Evolutionary conservation across 2,797 vertebrate genomes (phyloP).

Genomic region (Pteropus rufus): DNA sequence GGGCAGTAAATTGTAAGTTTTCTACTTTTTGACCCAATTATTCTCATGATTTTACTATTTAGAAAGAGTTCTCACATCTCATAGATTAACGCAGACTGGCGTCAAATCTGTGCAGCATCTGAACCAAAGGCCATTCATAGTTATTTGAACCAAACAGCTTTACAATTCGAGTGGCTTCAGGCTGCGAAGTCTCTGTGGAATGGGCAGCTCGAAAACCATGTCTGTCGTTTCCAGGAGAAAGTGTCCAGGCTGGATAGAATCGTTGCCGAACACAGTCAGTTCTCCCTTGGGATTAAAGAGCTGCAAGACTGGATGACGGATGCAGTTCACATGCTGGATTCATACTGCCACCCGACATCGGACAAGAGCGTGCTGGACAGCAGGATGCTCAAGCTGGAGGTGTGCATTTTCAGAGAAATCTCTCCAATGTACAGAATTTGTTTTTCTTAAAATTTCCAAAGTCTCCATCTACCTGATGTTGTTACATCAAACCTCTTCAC

Average conservation of each 20-base stretch:
- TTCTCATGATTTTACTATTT: neutral
- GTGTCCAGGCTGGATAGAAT: constrained; percentile 93
- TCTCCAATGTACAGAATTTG: neutral
- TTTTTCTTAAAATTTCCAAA: neutral
- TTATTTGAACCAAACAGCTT: neutral
- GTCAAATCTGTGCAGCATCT: accelerated
- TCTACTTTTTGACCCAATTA: neutral
- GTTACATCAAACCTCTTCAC: accelerated
- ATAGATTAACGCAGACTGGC: neutral
- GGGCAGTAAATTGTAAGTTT: neutral
- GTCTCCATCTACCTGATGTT: neutral
- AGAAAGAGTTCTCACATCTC: neutral
- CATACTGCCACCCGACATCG: constrained; percentile 90
- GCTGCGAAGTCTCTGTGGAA: neutral
- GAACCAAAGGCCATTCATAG: accelerated
- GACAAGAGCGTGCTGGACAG: constrained; percentile 94
- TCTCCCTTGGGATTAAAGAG: constrained; percentile 92
- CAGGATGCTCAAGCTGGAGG: constrained; percentile 95
- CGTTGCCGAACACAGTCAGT: constrained; percentile 94
- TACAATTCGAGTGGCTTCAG: accelerated
- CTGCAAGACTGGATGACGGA: constrained; percentile 96
- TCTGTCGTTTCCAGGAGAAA: constrained; percentile 89
- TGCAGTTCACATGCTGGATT: constrained; percentile 89
- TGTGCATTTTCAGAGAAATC: constrained; percentile 66
- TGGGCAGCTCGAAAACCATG: neutral